Percentiles rank a stretch among this genome's conserved stretches.
Evolutionary conservation across 2,797 vertebrate species (phyloP).

Genomic region (Carcharodon carcharias): DNA sequence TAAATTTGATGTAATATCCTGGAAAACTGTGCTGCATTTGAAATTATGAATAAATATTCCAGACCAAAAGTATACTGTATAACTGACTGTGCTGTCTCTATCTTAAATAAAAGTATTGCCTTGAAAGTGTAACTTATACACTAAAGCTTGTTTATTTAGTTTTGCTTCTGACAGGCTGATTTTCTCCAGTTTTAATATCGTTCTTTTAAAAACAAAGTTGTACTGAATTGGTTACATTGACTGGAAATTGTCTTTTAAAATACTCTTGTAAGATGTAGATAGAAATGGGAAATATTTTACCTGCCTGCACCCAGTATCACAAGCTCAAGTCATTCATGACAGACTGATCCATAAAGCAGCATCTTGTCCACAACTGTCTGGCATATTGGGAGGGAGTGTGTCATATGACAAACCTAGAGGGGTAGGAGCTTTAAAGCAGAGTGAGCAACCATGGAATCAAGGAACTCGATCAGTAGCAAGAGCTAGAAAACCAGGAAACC

Average conservation of each 20-base stretch:
- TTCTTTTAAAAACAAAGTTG: neutral
- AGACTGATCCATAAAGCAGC: neutral
- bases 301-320: neutral
- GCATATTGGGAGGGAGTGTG: neutral
- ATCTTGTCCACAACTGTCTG: neutral
- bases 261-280: neutral
- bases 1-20: neutral
- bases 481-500: neutral
- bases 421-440: neutral
- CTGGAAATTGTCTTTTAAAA: neutral
- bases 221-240: neutral
- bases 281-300: neutral
- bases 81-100: neutral
- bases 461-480: neutral
- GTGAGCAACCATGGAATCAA: neutral
- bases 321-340: neutral
- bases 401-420: neutral
- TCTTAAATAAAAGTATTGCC: neutral
- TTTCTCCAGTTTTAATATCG: neutral
- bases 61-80: constrained; percentile 1
- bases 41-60: neutral
- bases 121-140: neutral
- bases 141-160: neutral
- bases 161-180: no score
- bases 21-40: neutral